Evolutionary conservation across 2,113 vertebrate genomes (phyloP), one percentile per base, ranked within the genome.

Genomic region (Sturnira hondurensis): DNA sequence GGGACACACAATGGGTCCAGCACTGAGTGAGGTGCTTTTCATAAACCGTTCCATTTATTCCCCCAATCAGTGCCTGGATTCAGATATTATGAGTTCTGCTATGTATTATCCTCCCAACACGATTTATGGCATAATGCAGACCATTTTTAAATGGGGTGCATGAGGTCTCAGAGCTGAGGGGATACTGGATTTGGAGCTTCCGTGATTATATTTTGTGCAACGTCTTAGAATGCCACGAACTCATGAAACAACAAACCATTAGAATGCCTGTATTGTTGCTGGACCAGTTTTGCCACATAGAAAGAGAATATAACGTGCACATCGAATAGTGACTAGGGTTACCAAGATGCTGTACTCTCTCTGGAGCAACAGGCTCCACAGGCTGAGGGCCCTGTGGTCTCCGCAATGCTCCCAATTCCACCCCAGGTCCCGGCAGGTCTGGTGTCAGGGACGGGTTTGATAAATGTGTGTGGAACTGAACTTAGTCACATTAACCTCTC

Each of bases 401-500:
- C 88, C 90, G 65, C 76, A 81, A 74, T 36, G 22, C 67, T 85
- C 65, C 67, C 74, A 56, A 70, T 50, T 77, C 43, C 17, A 26
- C 33, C 38, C n/a, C 33, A 45, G 54, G 31, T 95, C 68, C 84
- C 6, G 0, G 67, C 31, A 85, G 4, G 11, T 93, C 96, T 94
- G 93, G 70, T 33, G 1, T 65, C 38, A 56, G 80, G 41, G 11
- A 86, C 0, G 1, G 84, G 77, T 68, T 95, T 97, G 95, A 96
- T 96, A 86, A 94, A 97, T 96, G 91, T 82, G 17, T 45, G 24
- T 80, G 33, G 9, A 93, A 93, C 92, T 92, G 91, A 95, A 82
- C 43, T 91, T 65, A 93, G 61, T 38, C 54, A 82, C 61, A 70
- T 7, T 94, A 63, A 91, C 63, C 67, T 94, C 54, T 83, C 77